phyloP scores from a whole-genome alignment of 2,888 invertebrate species.

The Meloe dianella region DNA sequence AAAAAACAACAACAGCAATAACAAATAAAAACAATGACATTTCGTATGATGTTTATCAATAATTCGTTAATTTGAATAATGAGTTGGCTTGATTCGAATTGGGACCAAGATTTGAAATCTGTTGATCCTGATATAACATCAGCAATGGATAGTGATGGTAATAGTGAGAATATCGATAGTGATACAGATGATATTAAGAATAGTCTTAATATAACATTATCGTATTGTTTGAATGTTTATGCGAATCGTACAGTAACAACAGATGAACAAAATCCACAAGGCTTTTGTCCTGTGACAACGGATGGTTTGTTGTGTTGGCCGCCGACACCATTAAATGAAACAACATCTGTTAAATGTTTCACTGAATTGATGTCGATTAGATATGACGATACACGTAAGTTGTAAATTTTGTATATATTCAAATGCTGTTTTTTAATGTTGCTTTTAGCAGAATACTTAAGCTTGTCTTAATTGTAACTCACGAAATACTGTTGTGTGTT shows the following conservation, averaged over 20 bases:
- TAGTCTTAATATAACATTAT: constrained; percentile 38
- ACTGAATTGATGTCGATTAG: constrained; percentile 77
- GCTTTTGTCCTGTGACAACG: constrained; percentile 71
- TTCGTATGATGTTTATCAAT: neutral
- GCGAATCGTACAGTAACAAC: constrained; percentile 40
- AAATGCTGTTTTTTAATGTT: no score
- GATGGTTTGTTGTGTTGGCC: constrained; percentile 87
- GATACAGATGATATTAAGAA: constrained; percentile 36
- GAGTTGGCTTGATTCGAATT: constrained; percentile 32
- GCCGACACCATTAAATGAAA: constrained; percentile 71
- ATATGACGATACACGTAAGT: constrained; percentile 86
- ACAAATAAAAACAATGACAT: neutral
- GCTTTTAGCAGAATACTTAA: no score
- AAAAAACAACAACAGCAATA: constrained; percentile 9
- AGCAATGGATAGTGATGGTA: neutral
- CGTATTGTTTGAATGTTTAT: constrained; percentile 41
- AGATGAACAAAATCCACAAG: constrained; percentile 40
- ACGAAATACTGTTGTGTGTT: neutral
- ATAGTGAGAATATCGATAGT: constrained; percentile 26
- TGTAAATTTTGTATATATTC: neutral
- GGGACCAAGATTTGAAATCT: constrained; percentile 30
- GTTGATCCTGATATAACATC: constrained; percentile 28
- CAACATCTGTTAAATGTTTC: constrained; percentile 78
- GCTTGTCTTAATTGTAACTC: neutral
- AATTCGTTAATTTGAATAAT: neutral